phyloP scores from a whole-genome alignment of 2,888 invertebrate genomes.

The Protodeltote pygarga region DNA sequence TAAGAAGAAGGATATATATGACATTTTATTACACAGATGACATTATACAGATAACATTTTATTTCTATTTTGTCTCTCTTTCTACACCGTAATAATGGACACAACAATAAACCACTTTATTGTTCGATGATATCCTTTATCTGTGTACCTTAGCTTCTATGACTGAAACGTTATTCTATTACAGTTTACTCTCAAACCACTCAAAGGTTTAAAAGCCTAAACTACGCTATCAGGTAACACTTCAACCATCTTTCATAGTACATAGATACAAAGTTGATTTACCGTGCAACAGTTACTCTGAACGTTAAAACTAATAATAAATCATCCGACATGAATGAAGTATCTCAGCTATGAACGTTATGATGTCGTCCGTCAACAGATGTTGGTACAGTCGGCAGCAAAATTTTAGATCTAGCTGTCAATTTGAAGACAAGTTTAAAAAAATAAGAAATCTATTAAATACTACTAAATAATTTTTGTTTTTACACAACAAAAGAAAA shows the following conservation, averaged over 20 bases:
- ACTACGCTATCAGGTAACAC: constrained; percentile 4
- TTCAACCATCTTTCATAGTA: constrained; percentile 16
- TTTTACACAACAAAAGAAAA: too few species aligned
- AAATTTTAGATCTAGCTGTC: constrained; percentile 4
- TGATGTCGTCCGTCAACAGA: constrained; percentile 25
- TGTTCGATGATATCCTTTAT: too few species aligned
- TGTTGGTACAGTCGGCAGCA: constrained; percentile 5
- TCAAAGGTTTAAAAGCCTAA: constrained; percentile 22
- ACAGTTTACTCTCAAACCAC: neutral
- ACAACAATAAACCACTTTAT: too few species aligned
- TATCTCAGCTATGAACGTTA: constrained; percentile 18
- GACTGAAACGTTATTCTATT: too few species aligned
- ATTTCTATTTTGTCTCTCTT: neutral
- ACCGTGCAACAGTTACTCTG: constrained; percentile 21
- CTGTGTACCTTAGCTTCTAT: too few species aligned
- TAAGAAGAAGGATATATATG: too few species aligned
- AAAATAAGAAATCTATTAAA: too few species aligned
- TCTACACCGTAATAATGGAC: too few species aligned
- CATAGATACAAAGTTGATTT: constrained; percentile 37
- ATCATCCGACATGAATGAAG: constrained; percentile 26
- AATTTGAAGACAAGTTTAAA: too few species aligned
- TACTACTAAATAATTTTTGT: too few species aligned
- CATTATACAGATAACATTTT: neutral
- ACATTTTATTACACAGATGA: neutral
- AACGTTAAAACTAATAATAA: constrained; percentile 34